Evolutionary conservation across 2,113 vertebrate species (phyloP).

Genomic region (Proteles cristata): DNA sequence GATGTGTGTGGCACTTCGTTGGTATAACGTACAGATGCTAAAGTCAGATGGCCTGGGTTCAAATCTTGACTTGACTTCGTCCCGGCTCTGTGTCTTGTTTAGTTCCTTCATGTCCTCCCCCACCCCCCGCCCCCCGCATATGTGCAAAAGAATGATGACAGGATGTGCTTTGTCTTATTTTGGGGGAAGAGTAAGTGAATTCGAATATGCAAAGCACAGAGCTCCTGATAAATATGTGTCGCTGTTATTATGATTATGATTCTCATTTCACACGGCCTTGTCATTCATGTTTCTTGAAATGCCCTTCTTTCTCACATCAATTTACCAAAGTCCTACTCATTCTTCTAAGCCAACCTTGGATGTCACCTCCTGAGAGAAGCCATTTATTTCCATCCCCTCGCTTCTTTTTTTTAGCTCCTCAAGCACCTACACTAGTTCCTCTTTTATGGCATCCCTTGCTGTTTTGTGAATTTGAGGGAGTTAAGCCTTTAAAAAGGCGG

Average conservation of each 20-base stretch:
- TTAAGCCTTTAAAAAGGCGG: not conserved
- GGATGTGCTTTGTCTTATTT: not conserved
- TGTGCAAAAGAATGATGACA: not conserved
- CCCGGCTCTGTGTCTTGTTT: not conserved
- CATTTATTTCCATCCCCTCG: not conserved
- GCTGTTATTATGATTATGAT: not conserved
- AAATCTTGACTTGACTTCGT: not conserved
- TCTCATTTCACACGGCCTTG: not conserved
- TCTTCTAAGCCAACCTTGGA: not conserved
- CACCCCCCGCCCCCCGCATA: not conserved
- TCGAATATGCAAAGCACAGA: not conserved
- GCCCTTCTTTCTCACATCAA: not conserved
- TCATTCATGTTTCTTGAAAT: not conserved
- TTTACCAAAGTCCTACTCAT: not conserved
- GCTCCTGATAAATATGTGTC: not conserved
- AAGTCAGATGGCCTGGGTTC: not conserved
- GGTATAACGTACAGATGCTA: not conserved
- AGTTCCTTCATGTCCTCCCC: not conserved
- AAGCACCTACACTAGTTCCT: not conserved
- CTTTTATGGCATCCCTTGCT: not conserved
- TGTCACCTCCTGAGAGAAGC: not conserved
- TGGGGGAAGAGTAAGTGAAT: not conserved
- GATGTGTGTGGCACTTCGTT: accelerated
- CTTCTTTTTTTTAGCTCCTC: not conserved
- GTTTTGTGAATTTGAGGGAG: not conserved